A percentile compares a stretch with the other conserved stretches of the same genome.
These are phyloP conservation scores for Xyrauchen texanus DNA, from an alignment of 2,113 vertebrate species.

Conservation along the genomic window DNA sequence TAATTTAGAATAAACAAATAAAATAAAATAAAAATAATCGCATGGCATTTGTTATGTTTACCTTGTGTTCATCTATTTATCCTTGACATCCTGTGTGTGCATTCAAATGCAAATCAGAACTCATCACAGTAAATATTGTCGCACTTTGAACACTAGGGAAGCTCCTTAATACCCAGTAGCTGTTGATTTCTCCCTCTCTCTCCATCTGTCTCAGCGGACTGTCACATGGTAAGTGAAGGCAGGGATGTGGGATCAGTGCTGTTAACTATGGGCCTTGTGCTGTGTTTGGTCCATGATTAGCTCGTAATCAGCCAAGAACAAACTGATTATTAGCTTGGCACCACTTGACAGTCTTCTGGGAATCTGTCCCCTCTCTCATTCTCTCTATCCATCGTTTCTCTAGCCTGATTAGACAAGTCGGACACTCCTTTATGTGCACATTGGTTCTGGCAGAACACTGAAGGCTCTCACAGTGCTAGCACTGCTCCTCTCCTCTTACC, in stretches of 20 bases:
- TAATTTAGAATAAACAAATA: too few relatives aligned
- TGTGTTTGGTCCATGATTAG: conserved; percentile 87
- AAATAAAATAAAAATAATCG: too few relatives aligned
- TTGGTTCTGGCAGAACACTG: conserved; percentile 74
- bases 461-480: conserved; percentile 1
- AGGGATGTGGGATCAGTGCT: conserved; percentile 66
- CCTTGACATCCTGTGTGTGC: conserved; percentile 26
- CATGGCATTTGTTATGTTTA: neutral
- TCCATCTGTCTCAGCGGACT: conserved; percentile 54
- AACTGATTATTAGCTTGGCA: conserved; percentile 92
- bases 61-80: conserved; percentile 45
- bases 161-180: conserved; percentile 69
- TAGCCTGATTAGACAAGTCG: conserved; percentile 81
- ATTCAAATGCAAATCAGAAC: conserved; percentile 55
- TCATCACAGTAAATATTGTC: conserved; percentile 80
- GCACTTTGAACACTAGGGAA: conserved; percentile 69
- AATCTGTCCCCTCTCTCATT: conserved; percentile 73
- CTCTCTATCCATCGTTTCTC: conserved; percentile 38
- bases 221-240: conserved; percentile 64
- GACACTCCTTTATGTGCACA: conserved; percentile 74
- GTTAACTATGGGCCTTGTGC: conserved; percentile 70
- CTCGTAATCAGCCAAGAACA: conserved; percentile 90
- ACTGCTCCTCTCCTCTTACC: conserved; percentile 61
- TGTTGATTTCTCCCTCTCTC: conserved; percentile 63
- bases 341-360: conserved; percentile 82